These are phyloP conservation scores for Pandemis corylana DNA, from an alignment of 2,888 invertebrate genomes.

Conservation along the genomic window DNA sequence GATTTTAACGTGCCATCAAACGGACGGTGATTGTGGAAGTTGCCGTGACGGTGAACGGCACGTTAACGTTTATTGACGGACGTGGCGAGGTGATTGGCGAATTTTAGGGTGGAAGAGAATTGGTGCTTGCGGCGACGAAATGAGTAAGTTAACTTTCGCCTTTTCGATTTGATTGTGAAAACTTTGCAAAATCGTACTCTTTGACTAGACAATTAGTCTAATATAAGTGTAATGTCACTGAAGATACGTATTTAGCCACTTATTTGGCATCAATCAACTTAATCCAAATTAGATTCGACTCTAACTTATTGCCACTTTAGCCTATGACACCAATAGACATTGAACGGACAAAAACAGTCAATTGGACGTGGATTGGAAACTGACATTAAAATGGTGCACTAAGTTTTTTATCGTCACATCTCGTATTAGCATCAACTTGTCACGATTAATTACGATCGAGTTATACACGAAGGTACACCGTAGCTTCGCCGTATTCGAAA, in stretches of 20 bases:
- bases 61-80: slow-evolving; percentile 62
- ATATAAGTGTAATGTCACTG: too few species aligned
- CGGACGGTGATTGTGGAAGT: slow-evolving; percentile 53
- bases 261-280: too few species aligned
- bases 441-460: too few species aligned
- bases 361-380: too few species aligned
- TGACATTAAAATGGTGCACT: too few species aligned
- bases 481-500: slow-evolving; percentile 17
- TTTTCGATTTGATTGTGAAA: background rate
- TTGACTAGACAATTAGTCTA: background rate
- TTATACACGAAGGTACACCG: background rate
- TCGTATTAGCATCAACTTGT: too few species aligned
- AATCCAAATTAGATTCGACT: too few species aligned
- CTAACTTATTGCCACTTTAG: too few species aligned
- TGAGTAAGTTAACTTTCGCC: background rate
- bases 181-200: background rate
- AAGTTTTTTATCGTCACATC: too few species aligned
- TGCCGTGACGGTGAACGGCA: slow-evolving; percentile 52
- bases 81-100: slow-evolving; percentile 57
- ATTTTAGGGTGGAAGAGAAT: slow-evolving; percentile 50
- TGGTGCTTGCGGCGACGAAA: slow-evolving; percentile 37
- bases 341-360: too few species aligned
- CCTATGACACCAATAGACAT: too few species aligned
- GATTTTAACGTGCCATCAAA: slow-evolving; percentile 58
- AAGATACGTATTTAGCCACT: too few species aligned